Percentiles rank a stretch among this genome's conserved stretches.
These are phyloP conservation scores for Ptilodon capucinus DNA, from an alignment of 2,888 invertebrate genomes.

Conservation along the genomic window DNA sequence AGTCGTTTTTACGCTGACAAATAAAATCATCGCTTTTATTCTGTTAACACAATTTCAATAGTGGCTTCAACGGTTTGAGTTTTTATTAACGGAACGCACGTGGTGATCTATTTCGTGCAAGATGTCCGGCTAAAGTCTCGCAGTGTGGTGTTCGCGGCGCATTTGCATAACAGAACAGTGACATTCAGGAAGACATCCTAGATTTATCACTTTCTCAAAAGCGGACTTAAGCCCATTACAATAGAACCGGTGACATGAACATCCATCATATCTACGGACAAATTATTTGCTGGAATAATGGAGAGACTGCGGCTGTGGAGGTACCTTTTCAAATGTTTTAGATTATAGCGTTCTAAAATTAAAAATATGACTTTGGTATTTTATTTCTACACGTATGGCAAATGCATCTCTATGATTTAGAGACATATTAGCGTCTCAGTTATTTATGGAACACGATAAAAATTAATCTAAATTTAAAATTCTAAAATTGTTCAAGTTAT, in stretches of 20 bases:
- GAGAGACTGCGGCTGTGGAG: background rate
- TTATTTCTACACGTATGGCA: no score
- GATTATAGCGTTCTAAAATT: no score
- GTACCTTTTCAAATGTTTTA: no score
- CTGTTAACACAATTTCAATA: background rate
- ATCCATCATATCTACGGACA: constrained; percentile 61
- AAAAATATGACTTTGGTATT: no score
- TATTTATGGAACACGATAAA: background rate
- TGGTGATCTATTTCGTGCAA: constrained; percentile 4
- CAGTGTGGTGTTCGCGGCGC: constrained; percentile 12
- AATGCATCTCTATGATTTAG: no score
- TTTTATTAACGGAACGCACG: constrained; percentile 1
- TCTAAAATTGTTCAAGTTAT: constrained; percentile 11
- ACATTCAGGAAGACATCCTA: constrained; percentile 51
- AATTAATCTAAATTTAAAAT: constrained; percentile 4
- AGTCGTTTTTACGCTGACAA: background rate
- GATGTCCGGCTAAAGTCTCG: constrained; percentile 5
- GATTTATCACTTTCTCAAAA: constrained; percentile 60
- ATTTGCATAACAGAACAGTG: constrained; percentile 36
- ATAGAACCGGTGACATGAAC: constrained; percentile 51
- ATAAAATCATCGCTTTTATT: background rate
- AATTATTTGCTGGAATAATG: constrained; percentile 52
- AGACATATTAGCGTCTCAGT: background rate
- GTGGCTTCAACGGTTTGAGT: constrained; percentile 1
- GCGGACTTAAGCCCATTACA: constrained; percentile 55